phyloP scores from a whole-genome alignment of 2,797 vertebrate species.

The Lycodopsis pacificus region DNA sequence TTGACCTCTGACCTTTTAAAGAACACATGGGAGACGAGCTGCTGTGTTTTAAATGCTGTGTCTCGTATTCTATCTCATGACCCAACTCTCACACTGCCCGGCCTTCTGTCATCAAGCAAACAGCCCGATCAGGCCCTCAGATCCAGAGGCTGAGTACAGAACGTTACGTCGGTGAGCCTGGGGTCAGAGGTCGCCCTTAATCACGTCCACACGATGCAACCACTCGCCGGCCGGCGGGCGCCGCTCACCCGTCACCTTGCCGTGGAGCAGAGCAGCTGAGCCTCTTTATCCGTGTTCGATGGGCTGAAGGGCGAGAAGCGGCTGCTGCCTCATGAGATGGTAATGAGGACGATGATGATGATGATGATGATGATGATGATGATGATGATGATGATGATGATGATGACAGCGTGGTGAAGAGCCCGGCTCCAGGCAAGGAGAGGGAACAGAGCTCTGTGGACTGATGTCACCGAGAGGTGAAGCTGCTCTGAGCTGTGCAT shows the following conservation, averaged over 20 bases:
- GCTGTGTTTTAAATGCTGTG: neutral
- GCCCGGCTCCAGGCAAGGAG: slow-evolving; percentile 26
- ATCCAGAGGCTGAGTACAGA: neutral
- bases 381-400: too few species aligned
- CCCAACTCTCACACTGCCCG: neutral
- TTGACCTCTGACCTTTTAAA: slow-evolving; percentile 24
- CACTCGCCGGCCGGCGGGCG: slow-evolving; percentile 48
- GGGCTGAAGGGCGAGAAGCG: slow-evolving; percentile 70
- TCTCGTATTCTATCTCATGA: slow-evolving; percentile 1
- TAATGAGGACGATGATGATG: slow-evolving; percentile 19
- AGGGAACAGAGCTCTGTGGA: slow-evolving; percentile 2
- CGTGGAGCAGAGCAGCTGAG: slow-evolving; percentile 37
- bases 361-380: too few species aligned
- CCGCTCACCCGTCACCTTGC: slow-evolving; percentile 45
- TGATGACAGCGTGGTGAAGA: neutral
- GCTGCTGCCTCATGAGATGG: slow-evolving; percentile 39
- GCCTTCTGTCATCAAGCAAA: neutral
- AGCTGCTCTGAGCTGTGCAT: neutral
- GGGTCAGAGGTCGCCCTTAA: slow-evolving; percentile 63
- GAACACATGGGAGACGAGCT: neutral
- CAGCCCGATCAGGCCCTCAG: slow-evolving; percentile 7
- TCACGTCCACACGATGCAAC: slow-evolving; percentile 43
- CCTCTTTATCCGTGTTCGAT: slow-evolving; percentile 63
- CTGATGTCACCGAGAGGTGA: slow-evolving; percentile 23
- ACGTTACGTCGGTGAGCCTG: neutral